phyloP scores from a whole-genome alignment of 2,113 vertebrate genomes.

The Scartelaos histophorus region DNA sequence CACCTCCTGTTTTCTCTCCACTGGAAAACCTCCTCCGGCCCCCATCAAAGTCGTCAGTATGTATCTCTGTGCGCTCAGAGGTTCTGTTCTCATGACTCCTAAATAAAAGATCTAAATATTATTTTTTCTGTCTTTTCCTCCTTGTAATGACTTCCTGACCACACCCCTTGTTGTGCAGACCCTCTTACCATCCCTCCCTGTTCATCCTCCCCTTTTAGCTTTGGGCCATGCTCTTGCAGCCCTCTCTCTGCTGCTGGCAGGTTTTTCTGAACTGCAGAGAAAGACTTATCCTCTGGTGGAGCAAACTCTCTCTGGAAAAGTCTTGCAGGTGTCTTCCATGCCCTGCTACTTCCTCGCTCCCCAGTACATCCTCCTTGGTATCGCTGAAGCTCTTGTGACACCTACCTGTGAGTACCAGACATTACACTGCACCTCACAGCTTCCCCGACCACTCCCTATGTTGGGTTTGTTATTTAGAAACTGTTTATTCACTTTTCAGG shows the following conservation, averaged over 20 bases:
- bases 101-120: conserved; percentile 21
- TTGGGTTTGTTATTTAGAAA: neutral
- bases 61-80: conserved; percentile 29
- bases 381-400: conserved; percentile 89
- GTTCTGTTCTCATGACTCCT: neutral
- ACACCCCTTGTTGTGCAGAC: conserved; percentile 38
- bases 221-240: conserved; percentile 82
- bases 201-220: conserved; percentile 72
- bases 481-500: conserved; percentile 63
- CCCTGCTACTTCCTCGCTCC: conserved; percentile 84
- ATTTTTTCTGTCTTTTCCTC: conserved; percentile 20
- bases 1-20: conserved; percentile 68
- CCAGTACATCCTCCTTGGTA: conserved; percentile 88
- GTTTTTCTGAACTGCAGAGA: conserved; percentile 84
- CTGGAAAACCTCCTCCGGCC: conserved; percentile 65
- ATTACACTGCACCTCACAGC: neutral
- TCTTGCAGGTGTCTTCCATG: conserved; percentile 87
- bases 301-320: conserved; percentile 81
- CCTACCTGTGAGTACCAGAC: conserved; percentile 83
- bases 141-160: conserved; percentile 21
- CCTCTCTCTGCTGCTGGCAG: conserved; percentile 81
- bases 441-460: too few species aligned
- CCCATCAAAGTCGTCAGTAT: conserved; percentile 83
- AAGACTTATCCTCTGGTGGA: conserved; percentile 82
- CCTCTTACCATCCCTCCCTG: conserved; percentile 51